phyloP scores from a whole-genome alignment of 2,797 vertebrate species.

The Centropyge bicolor region DNA sequence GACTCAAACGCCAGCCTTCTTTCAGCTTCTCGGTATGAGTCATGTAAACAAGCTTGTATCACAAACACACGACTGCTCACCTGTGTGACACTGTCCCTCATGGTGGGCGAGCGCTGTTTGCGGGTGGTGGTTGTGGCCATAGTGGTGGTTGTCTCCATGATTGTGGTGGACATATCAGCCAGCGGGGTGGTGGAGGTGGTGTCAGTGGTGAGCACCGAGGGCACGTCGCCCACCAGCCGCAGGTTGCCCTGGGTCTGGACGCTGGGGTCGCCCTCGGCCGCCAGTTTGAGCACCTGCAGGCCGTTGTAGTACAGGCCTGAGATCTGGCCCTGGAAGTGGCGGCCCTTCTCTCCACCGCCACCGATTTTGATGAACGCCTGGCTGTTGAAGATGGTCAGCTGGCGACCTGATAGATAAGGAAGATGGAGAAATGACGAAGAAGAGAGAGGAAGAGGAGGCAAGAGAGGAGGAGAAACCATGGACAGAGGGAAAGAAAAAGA shows the following conservation, averaged over 20 bases:
- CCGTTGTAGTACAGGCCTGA: constrained; percentile 97
- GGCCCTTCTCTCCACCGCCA: constrained; percentile 90
- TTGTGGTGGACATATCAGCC: constrained; percentile 96
- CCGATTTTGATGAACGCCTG: constrained; percentile 96
- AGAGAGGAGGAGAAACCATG: constrained; percentile 45
- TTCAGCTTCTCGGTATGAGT: constrained; percentile 3
- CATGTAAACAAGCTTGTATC: background rate
- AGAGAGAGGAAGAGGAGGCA: constrained; percentile 15
- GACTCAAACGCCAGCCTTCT: constrained; percentile 5
- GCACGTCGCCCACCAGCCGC: constrained; percentile 93
- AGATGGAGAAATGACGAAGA: constrained; percentile 25
- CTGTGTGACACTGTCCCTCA: constrained; percentile 94
- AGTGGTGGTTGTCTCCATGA: constrained; percentile 97
- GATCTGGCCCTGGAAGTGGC: constrained; percentile 96
- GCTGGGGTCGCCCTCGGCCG: constrained; percentile 93
- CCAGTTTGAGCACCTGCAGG: constrained; percentile 94
- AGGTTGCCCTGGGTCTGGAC: constrained; percentile 94
- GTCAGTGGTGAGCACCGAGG: constrained; percentile 92
- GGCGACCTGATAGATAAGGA: constrained; percentile 87
- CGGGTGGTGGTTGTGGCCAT: constrained; percentile 96
- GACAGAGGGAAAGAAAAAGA: constrained; percentile 37
- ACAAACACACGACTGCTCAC: constrained; percentile 77
- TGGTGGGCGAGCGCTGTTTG: constrained; percentile 93
- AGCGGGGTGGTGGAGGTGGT: constrained; percentile 94
- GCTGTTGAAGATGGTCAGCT: constrained; percentile 98